A percentile compares a stretch with the other conserved stretches of the same genome.
Evolutionary conservation across 2,797 vertebrate genomes (phyloP).

Genomic region (Ctenopoma multispine): DNA sequence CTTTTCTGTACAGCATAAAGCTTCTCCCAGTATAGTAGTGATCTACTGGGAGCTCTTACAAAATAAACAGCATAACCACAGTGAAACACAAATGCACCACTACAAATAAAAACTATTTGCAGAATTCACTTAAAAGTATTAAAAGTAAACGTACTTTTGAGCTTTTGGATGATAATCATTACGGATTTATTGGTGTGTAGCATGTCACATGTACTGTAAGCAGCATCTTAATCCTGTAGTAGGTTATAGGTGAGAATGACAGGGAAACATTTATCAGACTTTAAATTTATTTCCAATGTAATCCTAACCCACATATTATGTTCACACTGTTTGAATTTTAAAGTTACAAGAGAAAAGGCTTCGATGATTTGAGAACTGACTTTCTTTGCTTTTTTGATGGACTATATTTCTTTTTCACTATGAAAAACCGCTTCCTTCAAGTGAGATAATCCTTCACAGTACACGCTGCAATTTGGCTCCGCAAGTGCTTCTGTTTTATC

Average conservation of each 20-base stretch:
- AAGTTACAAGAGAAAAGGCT: neutral
- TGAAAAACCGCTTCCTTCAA: conserved; percentile 13
- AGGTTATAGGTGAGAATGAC: neutral
- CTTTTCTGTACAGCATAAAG: too few relatives aligned
- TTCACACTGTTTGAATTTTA: neutral
- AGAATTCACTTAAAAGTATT: too few relatives aligned
- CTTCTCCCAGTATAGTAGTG: too few relatives aligned
- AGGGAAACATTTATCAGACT: neutral
- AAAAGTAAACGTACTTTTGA: too few relatives aligned
- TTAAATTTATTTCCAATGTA: too few relatives aligned
- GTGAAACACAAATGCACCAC: neutral
- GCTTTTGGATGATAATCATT: too few relatives aligned
- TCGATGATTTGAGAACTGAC: neutral
- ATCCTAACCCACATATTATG: neutral
- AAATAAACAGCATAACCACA: neutral
- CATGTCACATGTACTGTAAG: too few relatives aligned
- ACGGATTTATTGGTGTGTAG: too few relatives aligned
- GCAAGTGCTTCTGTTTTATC: conserved; percentile 41
- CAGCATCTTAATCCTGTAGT: too few relatives aligned
- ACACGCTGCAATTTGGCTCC: conserved; percentile 16
- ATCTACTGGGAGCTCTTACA: too few relatives aligned
- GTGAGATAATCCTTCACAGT: conserved; percentile 32
- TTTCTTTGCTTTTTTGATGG: conserved; percentile 6
- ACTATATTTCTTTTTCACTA: neutral
- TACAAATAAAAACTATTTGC: neutral